Evolutionary conservation across 2,888 invertebrate genomes (phyloP).

Genomic region (Cryptocephalus primarius): DNA sequence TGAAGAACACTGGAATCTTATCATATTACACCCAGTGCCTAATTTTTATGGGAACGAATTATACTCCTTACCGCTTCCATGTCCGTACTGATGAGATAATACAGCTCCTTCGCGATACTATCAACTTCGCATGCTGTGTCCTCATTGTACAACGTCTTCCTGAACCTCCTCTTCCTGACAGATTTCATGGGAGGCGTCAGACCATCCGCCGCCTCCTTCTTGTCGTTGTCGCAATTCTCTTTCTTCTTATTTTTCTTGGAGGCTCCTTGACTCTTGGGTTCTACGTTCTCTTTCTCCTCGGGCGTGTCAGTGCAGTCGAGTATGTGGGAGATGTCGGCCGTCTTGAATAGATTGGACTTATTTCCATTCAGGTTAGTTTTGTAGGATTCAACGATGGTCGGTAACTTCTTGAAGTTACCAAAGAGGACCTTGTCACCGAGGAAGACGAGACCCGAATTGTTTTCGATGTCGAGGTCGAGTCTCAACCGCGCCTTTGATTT

Average conservation of each 20-base stretch:
- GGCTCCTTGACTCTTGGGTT: constrained; percentile 1
- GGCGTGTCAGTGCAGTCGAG: constrained; percentile 41
- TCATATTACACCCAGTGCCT: too few relatives aligned
- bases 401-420: constrained; percentile 50
- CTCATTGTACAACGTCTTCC: constrained; percentile 47
- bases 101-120: constrained; percentile 54
- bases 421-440: constrained; percentile 44
- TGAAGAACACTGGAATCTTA: too few relatives aligned
- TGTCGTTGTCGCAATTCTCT: not conserved
- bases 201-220: constrained; percentile 44
- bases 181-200: constrained; percentile 61
- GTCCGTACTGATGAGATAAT: constrained; percentile 50
- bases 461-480: constrained; percentile 46
- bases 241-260: too few relatives aligned
- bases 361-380: constrained; percentile 58
- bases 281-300: constrained; percentile 8
- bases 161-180: constrained; percentile 51
- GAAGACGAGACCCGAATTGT: constrained; percentile 43
- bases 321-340: constrained; percentile 55
- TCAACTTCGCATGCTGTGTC: constrained; percentile 58
- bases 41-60: not conserved
- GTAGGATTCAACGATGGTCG: constrained; percentile 52
- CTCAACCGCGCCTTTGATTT: constrained; percentile 48
- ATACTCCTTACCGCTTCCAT: constrained; percentile 45
- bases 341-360: constrained; percentile 47